These are phyloP conservation scores for Meteorus colon DNA, from an alignment of 2,888 invertebrate species.

Conservation along the genomic window DNA sequence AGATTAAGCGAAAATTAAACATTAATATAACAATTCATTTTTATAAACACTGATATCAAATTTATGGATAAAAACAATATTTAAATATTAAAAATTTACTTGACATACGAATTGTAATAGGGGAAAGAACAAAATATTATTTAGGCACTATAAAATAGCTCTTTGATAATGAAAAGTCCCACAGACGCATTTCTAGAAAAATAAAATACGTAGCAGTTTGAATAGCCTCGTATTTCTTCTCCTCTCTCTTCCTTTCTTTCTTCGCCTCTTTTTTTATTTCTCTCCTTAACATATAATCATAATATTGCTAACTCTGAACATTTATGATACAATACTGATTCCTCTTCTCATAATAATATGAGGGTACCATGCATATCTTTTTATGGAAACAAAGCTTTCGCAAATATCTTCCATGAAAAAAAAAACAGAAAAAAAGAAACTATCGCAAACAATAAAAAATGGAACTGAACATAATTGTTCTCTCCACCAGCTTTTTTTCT, in stretches of 20 bases:
- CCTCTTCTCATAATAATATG: neutral
- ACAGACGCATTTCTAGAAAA: neutral
- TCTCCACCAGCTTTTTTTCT: no score
- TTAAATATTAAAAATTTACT: neutral
- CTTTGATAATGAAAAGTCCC: neutral
- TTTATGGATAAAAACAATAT: neutral
- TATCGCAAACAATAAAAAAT: neutral
- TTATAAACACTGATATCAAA: slow-evolving; percentile 1
- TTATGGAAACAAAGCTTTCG: neutral
- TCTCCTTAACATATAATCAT: neutral
- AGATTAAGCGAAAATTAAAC: neutral
- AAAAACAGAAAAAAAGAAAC: neutral
- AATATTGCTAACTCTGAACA: neutral
- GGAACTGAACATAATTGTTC: neutral
- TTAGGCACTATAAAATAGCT: neutral
- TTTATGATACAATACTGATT: slow-evolving; percentile 14
- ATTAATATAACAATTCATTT: neutral
- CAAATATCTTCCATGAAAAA: neutral
- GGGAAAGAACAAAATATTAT: neutral
- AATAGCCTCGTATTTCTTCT: neutral
- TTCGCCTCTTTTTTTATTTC: neutral
- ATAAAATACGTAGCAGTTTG: neutral
- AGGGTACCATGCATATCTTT: neutral
- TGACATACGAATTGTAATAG: no score
- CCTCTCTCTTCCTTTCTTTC: neutral